These are phyloP conservation scores for Gortyna flavago DNA, from an alignment of 2,888 invertebrate species.

Conservation along the genomic window DNA sequence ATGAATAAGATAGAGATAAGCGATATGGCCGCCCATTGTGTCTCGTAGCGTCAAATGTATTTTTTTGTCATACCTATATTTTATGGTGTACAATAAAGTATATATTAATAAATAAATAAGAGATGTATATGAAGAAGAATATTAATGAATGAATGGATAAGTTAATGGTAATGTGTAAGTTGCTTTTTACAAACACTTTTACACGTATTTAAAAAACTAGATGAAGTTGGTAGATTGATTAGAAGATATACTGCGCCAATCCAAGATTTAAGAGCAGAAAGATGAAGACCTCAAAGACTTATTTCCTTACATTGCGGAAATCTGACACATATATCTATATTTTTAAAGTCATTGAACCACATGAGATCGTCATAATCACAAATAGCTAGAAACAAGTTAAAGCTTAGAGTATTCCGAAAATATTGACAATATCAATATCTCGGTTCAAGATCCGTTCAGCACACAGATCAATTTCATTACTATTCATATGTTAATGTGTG, in stretches of 20 bases:
- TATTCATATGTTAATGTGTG: constrained; percentile 21
- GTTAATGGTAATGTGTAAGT: not conserved
- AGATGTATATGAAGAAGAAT: not conserved
- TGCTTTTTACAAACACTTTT: not conserved
- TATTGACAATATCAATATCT: constrained; percentile 15
- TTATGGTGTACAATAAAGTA: too few relatives aligned
- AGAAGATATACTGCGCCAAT: not conserved
- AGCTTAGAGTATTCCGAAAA: not conserved
- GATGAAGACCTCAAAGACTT: not conserved
- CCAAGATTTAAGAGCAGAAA: not conserved
- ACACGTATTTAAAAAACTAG: too few relatives aligned
- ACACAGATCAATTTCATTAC: constrained; percentile 29
- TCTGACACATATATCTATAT: not conserved
- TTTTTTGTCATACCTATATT: too few relatives aligned
- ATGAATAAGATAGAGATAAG: too few relatives aligned
- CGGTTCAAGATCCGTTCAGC: not conserved
- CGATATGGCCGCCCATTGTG: too few relatives aligned
- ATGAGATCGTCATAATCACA: not conserved
- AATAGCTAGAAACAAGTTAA: too few relatives aligned
- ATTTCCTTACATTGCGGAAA: not conserved
- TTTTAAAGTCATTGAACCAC: not conserved
- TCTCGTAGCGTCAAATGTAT: too few relatives aligned
- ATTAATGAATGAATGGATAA: too few relatives aligned
- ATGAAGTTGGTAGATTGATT: not conserved
- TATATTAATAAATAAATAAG: too few relatives aligned